Base-by-base conservation (phyloP, 2,888 invertebrate genomes). In the Andrena praecox region DNA sequence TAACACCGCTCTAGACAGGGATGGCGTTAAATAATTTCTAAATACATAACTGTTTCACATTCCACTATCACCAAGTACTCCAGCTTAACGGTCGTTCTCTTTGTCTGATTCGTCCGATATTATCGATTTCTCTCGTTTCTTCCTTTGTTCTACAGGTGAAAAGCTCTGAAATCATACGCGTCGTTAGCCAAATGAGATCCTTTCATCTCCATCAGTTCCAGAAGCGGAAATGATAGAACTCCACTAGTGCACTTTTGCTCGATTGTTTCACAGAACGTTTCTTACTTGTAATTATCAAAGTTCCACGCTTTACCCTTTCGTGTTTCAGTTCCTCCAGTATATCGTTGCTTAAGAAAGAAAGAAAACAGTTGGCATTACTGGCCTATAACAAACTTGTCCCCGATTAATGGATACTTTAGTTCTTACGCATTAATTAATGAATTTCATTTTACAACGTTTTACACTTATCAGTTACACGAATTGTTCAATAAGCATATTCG, bases 111-210 rank as follows among this genome's bases (percentile, higher is more conserved):
- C 52, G 52, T 63, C 59, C 70, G 62, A 76, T 56, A 81, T 74
- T 75, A 68, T 76, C 62, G 77, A 85, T 81, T 74, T 72, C 71
- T 66, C 64, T 56, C 54, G n/a, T 52, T 62, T 75, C 67, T 77
- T 75, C 56, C 69, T 68, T 77, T 48, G 64, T 67, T 69, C 73
- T 27, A 50, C 42, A 70, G 35, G 63, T 50, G 73, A 76, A 48
- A 77, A 64, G 70, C 68, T 59, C 78, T 86, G 68, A 81, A 78
- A 84, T 86, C 78, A 75, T 63, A 72, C 74, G 72, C 78, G 69
- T 84, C 84, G 78, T 86, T 86, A 86, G 69, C 64, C 66, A 84
- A 85, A 86, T 71, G 86, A 86, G 81, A 81, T 77, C 63, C 62
- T 52, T 68, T 77, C 76, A 68, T 78, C 77, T 77, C 73, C 67